Percentiles rank a stretch among this genome's conserved stretches.
These are phyloP conservation scores for Melanostoma mellinum DNA, from an alignment of 2,888 invertebrate genomes.

Conservation along the genomic window DNA sequence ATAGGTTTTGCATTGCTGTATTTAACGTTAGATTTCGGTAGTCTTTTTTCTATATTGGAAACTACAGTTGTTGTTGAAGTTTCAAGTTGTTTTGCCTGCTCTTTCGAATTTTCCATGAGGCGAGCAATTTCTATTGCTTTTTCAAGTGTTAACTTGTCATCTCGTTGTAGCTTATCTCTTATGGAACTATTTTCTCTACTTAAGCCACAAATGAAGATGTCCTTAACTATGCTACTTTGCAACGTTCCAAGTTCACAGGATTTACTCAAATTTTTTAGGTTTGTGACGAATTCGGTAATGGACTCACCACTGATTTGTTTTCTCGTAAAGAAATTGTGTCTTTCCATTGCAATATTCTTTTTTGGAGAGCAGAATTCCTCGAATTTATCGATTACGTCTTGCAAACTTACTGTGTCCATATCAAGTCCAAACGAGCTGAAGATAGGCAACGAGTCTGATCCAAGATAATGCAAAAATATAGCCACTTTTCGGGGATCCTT, in stretches of 20 bases:
- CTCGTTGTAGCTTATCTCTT: conserved; percentile 7
- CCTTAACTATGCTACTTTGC: conserved; percentile 1
- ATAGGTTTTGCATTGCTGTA: neutral
- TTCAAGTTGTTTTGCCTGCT: conserved; percentile 39
- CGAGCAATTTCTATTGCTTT: conserved; percentile 14
- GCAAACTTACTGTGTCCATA: too few relatives aligned
- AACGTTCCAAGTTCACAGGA: conserved; percentile 31
- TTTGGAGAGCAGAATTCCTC: too few relatives aligned
- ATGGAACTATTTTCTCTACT: neutral
- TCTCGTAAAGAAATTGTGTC: too few relatives aligned
- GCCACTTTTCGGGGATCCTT: too few relatives aligned
- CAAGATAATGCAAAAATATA: too few relatives aligned
- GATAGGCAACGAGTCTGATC: too few relatives aligned
- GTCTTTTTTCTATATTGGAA: conserved; percentile 4
- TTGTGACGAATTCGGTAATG: too few relatives aligned
- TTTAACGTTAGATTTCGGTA: neutral
- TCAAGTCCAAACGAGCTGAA: too few relatives aligned
- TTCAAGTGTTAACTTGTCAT: conserved; percentile 2
- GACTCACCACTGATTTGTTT: too few relatives aligned
- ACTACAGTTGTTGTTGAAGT: neutral
- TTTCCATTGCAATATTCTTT: too few relatives aligned
- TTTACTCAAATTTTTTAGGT: too few relatives aligned
- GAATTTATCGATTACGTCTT: too few relatives aligned
- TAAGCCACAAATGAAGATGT: conserved; percentile 55
- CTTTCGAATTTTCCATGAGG: conserved; percentile 18